These are phyloP conservation scores for Macropis europaea DNA, from an alignment of 2,888 invertebrate species.

Conservation along the genomic window DNA sequence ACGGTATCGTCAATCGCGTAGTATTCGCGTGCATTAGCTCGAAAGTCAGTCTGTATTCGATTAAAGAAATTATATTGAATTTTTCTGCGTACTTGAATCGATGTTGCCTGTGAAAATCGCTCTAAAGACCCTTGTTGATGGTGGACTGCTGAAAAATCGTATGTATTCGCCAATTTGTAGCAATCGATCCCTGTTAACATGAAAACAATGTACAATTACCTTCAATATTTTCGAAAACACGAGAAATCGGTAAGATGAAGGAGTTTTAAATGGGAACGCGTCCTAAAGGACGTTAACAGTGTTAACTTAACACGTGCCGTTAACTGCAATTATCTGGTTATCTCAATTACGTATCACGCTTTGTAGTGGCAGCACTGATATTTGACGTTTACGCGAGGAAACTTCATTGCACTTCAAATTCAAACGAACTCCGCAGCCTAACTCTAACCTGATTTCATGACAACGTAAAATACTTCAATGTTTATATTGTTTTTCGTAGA, in stretches of 20 bases:
- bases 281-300: no score
- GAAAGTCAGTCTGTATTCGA: not conserved
- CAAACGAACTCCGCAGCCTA: not conserved
- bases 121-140: not conserved
- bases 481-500: not conserved
- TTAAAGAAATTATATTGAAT: not conserved
- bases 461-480: not conserved
- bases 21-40: not conserved
- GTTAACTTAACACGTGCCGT: no score
- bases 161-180: slow-evolving; percentile 15
- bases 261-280: not conserved
- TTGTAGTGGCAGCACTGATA: slow-evolving; percentile 12
- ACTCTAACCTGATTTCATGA: not conserved
- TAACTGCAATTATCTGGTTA: not conserved
- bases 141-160: slow-evolving; percentile 17
- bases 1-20: not conserved
- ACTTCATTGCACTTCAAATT: slow-evolving; percentile 14
- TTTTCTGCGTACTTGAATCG: not conserved
- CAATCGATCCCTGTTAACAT: not conserved
- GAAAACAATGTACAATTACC: not conserved
- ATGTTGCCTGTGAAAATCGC: slow-evolving; percentile 16
- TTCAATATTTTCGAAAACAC: not conserved
- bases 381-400: not conserved
- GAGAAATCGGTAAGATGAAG: not conserved
- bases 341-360: not conserved